A percentile compares a stretch with the other conserved stretches of the same genome.
phyloP scores from a whole-genome alignment of 2,113 vertebrate genomes.

The Dunckerocampus dactyliophorus region DNA sequence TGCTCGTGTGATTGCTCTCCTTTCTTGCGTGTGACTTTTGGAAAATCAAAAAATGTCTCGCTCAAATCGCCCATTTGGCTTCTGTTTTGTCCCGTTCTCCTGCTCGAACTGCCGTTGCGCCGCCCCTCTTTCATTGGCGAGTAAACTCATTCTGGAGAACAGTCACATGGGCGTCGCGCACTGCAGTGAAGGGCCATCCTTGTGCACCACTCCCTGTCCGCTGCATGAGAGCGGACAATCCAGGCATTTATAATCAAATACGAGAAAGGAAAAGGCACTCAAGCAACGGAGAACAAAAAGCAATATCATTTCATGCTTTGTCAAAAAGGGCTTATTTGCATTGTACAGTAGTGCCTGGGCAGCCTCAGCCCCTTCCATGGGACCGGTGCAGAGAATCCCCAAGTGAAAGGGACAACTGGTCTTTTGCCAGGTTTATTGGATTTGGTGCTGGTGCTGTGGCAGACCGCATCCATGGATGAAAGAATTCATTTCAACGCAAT shows the following conservation, averaged over 20 bases:
- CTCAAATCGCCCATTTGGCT: conserved; percentile 21
- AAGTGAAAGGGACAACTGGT: conserved; percentile 30
- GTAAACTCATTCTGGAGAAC: conserved; percentile 44
- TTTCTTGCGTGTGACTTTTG: conserved; percentile 12
- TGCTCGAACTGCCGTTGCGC: conserved; percentile 12
- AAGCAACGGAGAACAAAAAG: conserved; percentile 86
- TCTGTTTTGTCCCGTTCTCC: conserved; percentile 17
- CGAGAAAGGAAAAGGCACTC: conserved; percentile 82
- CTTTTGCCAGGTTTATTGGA: conserved; percentile 47
- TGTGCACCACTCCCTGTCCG: conserved; percentile 28
- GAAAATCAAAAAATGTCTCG: conserved; percentile 16
- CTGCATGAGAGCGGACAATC: conserved; percentile 72
- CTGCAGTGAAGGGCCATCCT: conserved; percentile 48
- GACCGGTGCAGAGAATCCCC: conserved; percentile 46
- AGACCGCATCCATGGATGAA: conserved; percentile 36
- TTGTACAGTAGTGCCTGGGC: conserved; percentile 37
- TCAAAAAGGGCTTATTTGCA: conserved; percentile 57
- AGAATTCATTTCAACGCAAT: conserved; percentile 49
- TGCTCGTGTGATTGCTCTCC: conserved; percentile 21
- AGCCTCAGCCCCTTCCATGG: conserved; percentile 43
- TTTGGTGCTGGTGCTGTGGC: conserved; percentile 52
- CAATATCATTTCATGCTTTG: conserved; percentile 86
- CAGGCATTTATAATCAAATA: conserved; percentile 80
- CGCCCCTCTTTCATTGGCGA: conserved; percentile 31
- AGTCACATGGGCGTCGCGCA: conserved; percentile 34